phyloP scores from a whole-genome alignment of 1,140 invertebrate genomes.

The Euwallacea similis region DNA sequence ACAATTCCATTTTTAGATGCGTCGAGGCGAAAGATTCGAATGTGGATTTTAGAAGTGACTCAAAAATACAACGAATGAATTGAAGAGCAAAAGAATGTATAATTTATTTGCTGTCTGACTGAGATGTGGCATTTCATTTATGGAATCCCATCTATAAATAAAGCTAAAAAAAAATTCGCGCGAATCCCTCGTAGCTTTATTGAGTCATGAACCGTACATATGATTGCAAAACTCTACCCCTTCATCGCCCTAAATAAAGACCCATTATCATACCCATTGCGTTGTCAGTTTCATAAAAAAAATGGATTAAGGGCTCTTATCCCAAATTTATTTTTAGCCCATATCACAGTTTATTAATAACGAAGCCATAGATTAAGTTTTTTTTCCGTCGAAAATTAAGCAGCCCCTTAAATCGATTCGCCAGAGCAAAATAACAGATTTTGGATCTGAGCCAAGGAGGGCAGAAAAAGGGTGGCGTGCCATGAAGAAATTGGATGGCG shows the following conservation, averaged over 20 bases:
- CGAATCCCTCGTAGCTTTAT: neutral
- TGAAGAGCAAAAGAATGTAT: neutral
- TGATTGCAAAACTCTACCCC: neutral
- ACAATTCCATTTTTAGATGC: constrained; percentile 15
- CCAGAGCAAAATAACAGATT: constrained; percentile 7
- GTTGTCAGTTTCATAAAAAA: neutral
- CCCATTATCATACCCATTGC: neutral
- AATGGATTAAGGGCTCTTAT: neutral
- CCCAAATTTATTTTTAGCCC: neutral
- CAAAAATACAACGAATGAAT: neutral
- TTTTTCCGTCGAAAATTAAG: constrained; percentile 3
- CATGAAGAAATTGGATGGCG: constrained; percentile 4
- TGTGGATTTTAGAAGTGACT: neutral
- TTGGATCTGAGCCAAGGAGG: constrained; percentile 7
- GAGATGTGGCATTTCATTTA: neutral
- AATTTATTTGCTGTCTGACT: neutral
- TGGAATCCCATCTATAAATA: neutral
- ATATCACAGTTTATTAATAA: constrained; percentile 1
- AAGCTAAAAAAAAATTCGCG: neutral
- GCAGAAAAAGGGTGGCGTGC: constrained; percentile 1
- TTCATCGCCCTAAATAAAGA: neutral
- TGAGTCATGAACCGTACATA: neutral
- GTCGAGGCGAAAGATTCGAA: constrained; percentile 18
- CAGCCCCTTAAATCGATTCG: neutral
- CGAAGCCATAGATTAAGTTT: neutral